phyloP scores from a whole-genome alignment of 2,797 vertebrate genomes.

The Capromys pilorides region DNA sequence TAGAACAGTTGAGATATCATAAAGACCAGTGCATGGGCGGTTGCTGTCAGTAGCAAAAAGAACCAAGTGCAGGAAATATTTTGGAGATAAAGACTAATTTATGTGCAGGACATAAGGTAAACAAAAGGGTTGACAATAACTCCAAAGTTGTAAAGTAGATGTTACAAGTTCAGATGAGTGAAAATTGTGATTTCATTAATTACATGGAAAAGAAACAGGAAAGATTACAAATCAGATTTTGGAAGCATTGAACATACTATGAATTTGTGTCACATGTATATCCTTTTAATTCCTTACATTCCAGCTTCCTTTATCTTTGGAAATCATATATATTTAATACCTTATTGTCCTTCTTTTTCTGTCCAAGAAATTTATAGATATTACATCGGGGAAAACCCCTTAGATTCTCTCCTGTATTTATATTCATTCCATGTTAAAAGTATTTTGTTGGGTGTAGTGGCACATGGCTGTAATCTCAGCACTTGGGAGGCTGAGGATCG shows the following conservation, averaged over 20 bases:
- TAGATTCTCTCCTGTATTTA: conserved; percentile 34
- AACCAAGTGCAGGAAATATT: not conserved
- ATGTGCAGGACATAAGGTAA: not conserved
- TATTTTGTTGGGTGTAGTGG: no score
- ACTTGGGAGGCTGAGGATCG: no score
- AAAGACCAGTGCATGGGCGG: not conserved
- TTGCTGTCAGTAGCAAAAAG: not conserved
- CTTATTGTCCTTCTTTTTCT: conserved; percentile 27
- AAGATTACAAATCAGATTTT: conserved; percentile 2
- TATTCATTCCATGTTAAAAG: not conserved
- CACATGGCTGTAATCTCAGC: no score
- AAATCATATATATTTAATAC: conserved; percentile 51
- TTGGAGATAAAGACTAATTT: conserved; percentile 16
- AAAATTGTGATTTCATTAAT: conserved; percentile 8
- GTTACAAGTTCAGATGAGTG: not conserved
- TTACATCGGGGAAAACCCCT: conserved; percentile 28
- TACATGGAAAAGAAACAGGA: not conserved
- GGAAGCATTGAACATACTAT: not conserved
- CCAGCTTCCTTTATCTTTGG: not conserved
- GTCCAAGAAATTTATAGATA: conserved; percentile 29
- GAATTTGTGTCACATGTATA: conserved; percentile 2
- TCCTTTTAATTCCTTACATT: conserved; percentile 53
- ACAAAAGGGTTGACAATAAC: not conserved
- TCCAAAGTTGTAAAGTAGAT: not conserved
- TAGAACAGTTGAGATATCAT: not conserved